Conservation (phyloP, 1,140 invertebrate genomes). For the Monochamus saltuarius region DNA sequence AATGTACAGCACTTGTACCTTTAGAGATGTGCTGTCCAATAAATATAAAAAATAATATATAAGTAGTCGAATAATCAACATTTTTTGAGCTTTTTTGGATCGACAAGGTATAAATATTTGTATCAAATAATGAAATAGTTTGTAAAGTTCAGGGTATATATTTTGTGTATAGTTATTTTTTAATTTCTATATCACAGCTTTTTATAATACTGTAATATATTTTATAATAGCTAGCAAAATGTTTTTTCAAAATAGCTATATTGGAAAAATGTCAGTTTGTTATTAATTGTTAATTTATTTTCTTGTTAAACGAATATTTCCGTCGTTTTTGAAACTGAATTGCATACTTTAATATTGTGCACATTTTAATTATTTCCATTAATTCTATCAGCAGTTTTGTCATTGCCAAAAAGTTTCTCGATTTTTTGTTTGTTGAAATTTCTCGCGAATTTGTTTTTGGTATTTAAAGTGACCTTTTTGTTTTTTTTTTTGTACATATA, state of each 20-base stretch:
- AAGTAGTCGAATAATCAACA: background rate
- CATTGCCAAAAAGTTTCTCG: conserved; percentile 11
- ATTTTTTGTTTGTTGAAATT: conserved; percentile 13
- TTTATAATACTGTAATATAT: conserved; percentile 27
- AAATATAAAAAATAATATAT: conserved; percentile 12
- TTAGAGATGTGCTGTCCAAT: background rate
- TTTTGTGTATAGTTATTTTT: conserved; percentile 30
- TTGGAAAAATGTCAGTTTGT: conserved; percentile 23
- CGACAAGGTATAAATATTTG: conserved; percentile 4
- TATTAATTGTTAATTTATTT: conserved; percentile 28
- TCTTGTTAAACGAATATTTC: conserved; percentile 18
- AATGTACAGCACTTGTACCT: no score
- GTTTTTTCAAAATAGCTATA: conserved; percentile 23
- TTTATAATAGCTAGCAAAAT: conserved; percentile 26
- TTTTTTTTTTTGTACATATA: conserved; percentile 33
- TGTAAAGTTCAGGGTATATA: conserved; percentile 21
- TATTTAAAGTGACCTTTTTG: conserved; percentile 27
- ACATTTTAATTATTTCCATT: background rate
- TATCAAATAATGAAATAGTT: conserved; percentile 11
- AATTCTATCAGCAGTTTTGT: background rate
- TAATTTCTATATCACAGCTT: conserved; percentile 29
- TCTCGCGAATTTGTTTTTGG: conserved; percentile 22
- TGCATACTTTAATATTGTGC: conserved; percentile 6
- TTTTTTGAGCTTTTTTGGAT: background rate
- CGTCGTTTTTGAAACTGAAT: conserved; percentile 7